Evolutionary conservation across 2,113 vertebrate genomes (phyloP).

Genomic region (Proterorhinus semilunaris): DNA sequence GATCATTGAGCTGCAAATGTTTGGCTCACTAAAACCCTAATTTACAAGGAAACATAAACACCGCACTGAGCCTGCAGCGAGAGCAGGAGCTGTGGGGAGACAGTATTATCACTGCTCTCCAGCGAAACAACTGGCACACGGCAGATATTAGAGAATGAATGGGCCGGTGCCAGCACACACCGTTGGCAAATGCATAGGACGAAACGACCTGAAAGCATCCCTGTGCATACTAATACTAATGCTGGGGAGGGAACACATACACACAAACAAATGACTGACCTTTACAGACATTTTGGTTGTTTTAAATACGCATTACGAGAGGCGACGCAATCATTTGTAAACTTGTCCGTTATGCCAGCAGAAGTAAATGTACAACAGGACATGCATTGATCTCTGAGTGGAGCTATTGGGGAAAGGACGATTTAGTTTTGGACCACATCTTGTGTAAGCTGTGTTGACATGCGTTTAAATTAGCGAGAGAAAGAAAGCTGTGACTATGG

Average conservation of each 20-base stretch:
- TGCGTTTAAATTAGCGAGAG: neutral
- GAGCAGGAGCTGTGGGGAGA: constrained; percentile 5
- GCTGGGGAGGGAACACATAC: neutral
- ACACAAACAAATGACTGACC: constrained; percentile 22
- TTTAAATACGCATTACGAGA: too few species aligned
- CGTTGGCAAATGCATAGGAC: neutral
- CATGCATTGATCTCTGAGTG: too few species aligned
- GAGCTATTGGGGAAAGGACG: too few species aligned
- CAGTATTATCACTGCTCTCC: constrained; percentile 38
- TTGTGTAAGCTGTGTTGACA: too few species aligned
- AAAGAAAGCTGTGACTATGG: neutral
- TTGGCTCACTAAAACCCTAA: constrained; percentile 9
- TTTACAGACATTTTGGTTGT: neutral
- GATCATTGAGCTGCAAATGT: constrained; percentile 11
- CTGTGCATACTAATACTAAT: constrained; percentile 21
- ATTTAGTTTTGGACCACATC: too few species aligned
- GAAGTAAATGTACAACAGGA: too few species aligned
- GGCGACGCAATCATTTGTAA: neutral
- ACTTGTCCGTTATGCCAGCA: too few species aligned
- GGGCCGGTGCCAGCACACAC: constrained; percentile 21
- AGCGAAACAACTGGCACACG: constrained; percentile 40
- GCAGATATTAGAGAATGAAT: constrained; percentile 51
- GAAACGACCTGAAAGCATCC: constrained; percentile 9
- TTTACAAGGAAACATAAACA: constrained; percentile 22
- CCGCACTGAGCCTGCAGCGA: constrained; percentile 5